These are phyloP conservation scores for Hemitrygon akajei DNA, from an alignment of 2,797 vertebrate genomes.

Conservation along the genomic window DNA sequence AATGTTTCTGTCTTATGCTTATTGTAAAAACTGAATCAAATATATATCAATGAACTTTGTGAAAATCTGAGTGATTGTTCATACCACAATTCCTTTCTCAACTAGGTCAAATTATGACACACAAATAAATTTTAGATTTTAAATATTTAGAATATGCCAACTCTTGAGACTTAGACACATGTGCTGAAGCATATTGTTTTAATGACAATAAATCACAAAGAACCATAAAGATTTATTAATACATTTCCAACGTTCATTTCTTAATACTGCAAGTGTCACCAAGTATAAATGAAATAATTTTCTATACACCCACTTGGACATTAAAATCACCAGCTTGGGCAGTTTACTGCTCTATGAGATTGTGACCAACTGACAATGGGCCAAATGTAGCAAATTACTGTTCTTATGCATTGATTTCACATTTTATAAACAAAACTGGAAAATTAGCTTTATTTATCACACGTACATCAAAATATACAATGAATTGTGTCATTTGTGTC, in stretches of 20 bases:
- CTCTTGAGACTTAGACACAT: not conserved
- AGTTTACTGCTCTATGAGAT: not conserved
- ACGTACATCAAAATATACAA: no score
- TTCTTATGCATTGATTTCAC: not conserved
- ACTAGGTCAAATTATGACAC: not conserved
- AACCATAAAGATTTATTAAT: not conserved
- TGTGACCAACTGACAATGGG: not conserved
- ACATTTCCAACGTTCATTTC: not conserved
- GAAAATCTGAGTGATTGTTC: not conserved
- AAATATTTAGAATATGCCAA: constrained; percentile 11
- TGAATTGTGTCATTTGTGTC: no score
- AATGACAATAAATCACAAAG: not conserved
- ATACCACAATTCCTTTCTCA: not conserved
- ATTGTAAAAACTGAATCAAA: not conserved
- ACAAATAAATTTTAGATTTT: not conserved
- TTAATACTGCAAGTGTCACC: not conserved
- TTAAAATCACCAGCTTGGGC: not conserved
- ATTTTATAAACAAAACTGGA: not conserved
- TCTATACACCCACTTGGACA: not conserved
- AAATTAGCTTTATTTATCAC: no score
- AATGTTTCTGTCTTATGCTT: no score
- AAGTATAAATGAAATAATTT: not conserved
- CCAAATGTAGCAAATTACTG: not conserved
- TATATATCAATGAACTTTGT: not conserved
- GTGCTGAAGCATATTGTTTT: not conserved